Evolutionary conservation across 2,113 vertebrate species (phyloP).

Genomic region (Tyto alba): DNA sequence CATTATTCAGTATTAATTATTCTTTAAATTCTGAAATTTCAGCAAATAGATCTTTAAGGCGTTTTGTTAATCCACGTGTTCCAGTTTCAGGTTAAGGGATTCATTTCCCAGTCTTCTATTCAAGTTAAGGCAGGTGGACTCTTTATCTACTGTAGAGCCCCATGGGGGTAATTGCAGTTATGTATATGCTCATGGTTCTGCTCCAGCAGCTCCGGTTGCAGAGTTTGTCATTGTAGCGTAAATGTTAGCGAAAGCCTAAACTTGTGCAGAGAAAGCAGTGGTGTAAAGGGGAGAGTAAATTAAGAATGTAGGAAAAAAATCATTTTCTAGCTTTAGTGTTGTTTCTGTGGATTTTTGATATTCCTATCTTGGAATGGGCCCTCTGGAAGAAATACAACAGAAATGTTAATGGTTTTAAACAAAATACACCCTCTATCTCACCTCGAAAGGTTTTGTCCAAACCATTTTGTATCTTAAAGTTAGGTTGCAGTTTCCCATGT

Average conservation of each 20-base stretch:
- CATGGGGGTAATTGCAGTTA: background rate
- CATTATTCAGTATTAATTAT: background rate
- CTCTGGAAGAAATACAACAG: background rate
- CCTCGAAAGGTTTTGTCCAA: background rate
- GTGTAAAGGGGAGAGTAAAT: background rate
- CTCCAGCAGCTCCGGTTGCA: background rate
- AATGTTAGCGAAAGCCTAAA: background rate
- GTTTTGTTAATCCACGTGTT: background rate
- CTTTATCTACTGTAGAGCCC: background rate
- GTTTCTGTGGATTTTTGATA: background rate
- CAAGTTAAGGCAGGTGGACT: background rate
- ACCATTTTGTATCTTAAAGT: background rate
- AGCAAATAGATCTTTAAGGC: background rate
- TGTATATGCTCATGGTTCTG: background rate
- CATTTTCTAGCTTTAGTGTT: background rate
- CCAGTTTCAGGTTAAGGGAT: background rate
- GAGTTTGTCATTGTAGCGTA: background rate
- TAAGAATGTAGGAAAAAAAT: background rate
- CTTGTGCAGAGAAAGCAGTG: background rate
- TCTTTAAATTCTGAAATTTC: background rate
- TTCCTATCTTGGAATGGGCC: background rate
- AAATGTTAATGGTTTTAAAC: background rate
- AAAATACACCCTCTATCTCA: background rate
- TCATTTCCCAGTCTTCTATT: background rate
- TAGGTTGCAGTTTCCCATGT: background rate